A percentile compares a stretch with the other conserved stretches of the same genome.
These are phyloP conservation scores for Philopedon plagiatum DNA, from an alignment of 2,888 invertebrate species.

Conservation along the genomic window DNA sequence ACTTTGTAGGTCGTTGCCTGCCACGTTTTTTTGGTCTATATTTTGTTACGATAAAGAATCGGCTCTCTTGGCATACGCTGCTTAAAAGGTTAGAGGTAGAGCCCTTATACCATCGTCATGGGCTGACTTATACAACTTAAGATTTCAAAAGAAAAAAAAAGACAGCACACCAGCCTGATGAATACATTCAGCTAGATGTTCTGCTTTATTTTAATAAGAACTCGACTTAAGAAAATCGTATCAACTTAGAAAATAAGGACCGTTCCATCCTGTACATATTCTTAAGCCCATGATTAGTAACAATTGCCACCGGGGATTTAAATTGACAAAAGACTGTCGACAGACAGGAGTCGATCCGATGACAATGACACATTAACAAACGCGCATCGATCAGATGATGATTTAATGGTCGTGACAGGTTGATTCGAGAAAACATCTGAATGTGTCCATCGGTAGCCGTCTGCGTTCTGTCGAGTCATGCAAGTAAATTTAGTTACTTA, in stretches of 20 bases:
- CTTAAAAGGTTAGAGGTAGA: too few species aligned
- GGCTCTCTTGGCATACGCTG: too few species aligned
- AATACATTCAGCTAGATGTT: not conserved
- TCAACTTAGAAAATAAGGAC: not conserved
- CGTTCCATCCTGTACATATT: conserved; percentile 20
- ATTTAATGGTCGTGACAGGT: conserved; percentile 24
- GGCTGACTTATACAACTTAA: too few species aligned
- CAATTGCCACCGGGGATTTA: conserved; percentile 42
- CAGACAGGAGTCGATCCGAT: conserved; percentile 36
- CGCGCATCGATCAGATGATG: conserved; percentile 27
- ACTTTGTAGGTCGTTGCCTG: too few species aligned
- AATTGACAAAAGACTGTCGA: conserved; percentile 36
- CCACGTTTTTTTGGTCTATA: too few species aligned
- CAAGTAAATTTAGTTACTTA: conserved; percentile 32
- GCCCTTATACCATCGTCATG: too few species aligned
- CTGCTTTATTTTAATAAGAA: not conserved
- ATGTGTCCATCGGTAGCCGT: conserved; percentile 2
- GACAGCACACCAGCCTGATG: too few species aligned
- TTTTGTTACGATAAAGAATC: too few species aligned
- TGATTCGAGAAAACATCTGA: conserved; percentile 20
- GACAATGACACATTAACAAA: conserved; percentile 34
- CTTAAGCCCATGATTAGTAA: conserved; percentile 37
- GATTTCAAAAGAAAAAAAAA: too few species aligned
- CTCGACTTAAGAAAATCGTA: not conserved
- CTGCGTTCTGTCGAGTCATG: conserved; percentile 23